Conservation (phyloP, 2,888 invertebrate genomes). For the Heliconius erato region DNA sequence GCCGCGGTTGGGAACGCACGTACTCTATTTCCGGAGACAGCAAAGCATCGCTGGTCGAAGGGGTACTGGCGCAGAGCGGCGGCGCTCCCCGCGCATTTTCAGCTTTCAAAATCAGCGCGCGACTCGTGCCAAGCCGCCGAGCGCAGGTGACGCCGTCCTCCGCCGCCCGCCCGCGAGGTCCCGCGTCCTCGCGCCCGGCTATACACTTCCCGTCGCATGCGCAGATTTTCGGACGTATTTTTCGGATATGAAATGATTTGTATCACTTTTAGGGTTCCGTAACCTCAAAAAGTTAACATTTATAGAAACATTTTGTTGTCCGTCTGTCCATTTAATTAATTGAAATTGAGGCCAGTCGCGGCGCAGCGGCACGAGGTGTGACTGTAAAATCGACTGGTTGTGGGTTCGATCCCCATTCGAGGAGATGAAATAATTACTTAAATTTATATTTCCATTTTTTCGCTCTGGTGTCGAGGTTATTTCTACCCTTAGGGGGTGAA, state of each 20-base stretch:
- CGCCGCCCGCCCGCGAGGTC: slow-evolving; percentile 28
- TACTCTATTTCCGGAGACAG: slow-evolving; percentile 87
- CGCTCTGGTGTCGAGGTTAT: too few species aligned
- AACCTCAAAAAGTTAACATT: too few species aligned
- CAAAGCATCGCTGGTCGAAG: slow-evolving; percentile 87
- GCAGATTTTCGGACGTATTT: slow-evolving; percentile 13
- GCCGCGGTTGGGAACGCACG: slow-evolving; percentile 68
- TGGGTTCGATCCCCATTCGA: too few species aligned
- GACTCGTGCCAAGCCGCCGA: slow-evolving; percentile 52
- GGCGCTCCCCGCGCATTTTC: slow-evolving; percentile 65
- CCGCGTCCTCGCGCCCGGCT: slow-evolving; percentile 41
- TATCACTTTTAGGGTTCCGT: too few species aligned
- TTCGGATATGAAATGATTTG: slow-evolving; percentile 7
- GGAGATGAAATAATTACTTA: too few species aligned
- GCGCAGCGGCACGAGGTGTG: too few species aligned
- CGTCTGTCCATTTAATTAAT: too few species aligned
- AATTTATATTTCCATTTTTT: too few species aligned
- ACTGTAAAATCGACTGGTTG: too few species aligned
- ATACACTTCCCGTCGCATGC: slow-evolving; percentile 32
- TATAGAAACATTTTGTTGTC: too few species aligned
- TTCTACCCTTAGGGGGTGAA: too few species aligned
- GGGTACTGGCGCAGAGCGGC: slow-evolving; percentile 75
- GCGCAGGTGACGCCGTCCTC: slow-evolving; percentile 51
- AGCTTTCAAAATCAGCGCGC: slow-evolving; percentile 73
- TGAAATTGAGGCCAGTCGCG: too few species aligned